Base-by-base conservation (phyloP, 2,888 invertebrate species). In the Choristoneura rosaceana region DNA sequence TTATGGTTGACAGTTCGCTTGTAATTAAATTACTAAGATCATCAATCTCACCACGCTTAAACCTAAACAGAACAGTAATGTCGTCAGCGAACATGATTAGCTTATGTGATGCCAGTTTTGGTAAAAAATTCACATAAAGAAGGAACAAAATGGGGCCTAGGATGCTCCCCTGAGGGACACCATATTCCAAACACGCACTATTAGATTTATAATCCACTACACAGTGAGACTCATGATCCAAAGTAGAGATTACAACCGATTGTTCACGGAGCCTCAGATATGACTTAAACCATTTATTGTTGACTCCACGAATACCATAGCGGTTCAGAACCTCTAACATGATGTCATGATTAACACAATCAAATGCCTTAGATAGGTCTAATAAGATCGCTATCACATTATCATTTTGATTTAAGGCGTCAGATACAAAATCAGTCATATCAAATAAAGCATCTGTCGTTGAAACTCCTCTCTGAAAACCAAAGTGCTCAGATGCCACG, bases 251-350 rank as follows among this genome's bases (percentile, higher is more conserved):
- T 50, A 50, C 7, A n/a, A 3, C 50, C 4, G n/a, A 50, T 43
- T 43, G 10, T 43, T 43, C 43, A 3, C 43, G 43, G 43, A 1
- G 43, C 43, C 9, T 43, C 5, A 50, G 14, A 50, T 50, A 50
- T 50, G 50, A 50, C n/a, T 50, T 15, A 50, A 50, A 50, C 50
- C 50, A 50, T 15, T 50, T 50, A 15, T 50, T 50, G 50, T 15
- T 50, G 3, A 50, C 50, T n/a, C n/a, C 50, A 50, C 50, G 50
- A 7, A 50, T n/a, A n/a, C 50, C 50, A 50, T 50, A 50, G 50
- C n/a, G n/a, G 15, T 50, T 50, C 7, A 50, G 15, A 50, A 50
- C n/a, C 0, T 50, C 15, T 14, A 50, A 50, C 50, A 50, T 50
- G 5, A 50, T 50, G n/a, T 50, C 50, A 50, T 50, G n/a, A 15